Conservation (phyloP, 2,888 invertebrate species). For the Aphodius granarius region DNA sequence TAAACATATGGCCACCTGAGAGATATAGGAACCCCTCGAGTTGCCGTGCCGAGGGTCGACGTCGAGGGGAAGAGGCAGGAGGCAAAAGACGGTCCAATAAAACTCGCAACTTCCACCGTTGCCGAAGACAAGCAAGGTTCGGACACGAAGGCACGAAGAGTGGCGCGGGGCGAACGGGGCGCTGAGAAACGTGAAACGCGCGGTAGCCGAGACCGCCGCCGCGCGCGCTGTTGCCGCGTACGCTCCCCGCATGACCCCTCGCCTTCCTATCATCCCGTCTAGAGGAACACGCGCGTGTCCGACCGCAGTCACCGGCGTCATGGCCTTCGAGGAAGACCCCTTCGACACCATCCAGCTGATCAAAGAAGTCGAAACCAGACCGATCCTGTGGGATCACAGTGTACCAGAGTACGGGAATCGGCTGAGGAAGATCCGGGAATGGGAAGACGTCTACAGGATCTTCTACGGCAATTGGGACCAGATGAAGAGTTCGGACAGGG, state of each 20-base stretch:
- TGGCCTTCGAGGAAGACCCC: conserved; percentile 8
- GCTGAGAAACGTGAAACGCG: neutral
- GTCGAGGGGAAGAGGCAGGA: too few relatives aligned
- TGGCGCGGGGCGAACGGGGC: neutral
- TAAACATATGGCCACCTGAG: neutral
- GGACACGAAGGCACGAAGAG: neutral
- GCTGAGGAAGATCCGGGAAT: conserved; percentile 8
- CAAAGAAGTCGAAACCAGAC: conserved; percentile 4
- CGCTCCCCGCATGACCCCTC: neutral
- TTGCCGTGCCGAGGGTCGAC: too few relatives aligned
- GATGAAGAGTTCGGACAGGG: conserved; percentile 12
- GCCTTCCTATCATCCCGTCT: neutral
- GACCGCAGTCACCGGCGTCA: conserved; percentile 3
- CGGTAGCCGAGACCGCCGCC: neutral
- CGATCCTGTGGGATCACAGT: conserved; percentile 7
- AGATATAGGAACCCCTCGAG: neutral
- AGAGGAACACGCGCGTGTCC: conserved; percentile 12
- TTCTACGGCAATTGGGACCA: neutral
- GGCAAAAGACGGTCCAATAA: too few relatives aligned
- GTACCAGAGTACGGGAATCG: conserved; percentile 7
- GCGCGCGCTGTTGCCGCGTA: neutral
- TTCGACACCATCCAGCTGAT: conserved; percentile 11
- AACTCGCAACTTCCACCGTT: too few relatives aligned
- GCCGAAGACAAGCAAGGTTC: too few relatives aligned
- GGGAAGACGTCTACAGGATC: conserved; percentile 7